Evolutionary conservation across 2,797 vertebrate species (phyloP).

Genomic region (Pangasius krempfi): DNA sequence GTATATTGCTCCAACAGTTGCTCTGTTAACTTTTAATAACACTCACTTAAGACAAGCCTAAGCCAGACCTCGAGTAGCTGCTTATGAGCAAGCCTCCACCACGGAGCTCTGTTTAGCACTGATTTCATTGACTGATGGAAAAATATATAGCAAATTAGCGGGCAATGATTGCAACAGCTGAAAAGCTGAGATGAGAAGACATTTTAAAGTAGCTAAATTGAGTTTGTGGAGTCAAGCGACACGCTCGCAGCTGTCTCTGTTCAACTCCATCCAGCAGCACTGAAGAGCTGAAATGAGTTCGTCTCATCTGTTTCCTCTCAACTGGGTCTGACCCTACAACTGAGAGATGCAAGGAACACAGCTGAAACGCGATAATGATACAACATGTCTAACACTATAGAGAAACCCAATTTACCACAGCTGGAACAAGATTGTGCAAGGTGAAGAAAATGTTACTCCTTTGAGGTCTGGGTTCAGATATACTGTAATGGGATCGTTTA

Average conservation of each 20-base stretch:
- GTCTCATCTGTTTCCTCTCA: constrained; percentile 34
- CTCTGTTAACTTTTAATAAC: not conserved
- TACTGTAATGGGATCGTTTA: constrained; percentile 30
- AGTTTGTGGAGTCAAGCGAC: not conserved
- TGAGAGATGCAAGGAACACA: constrained; percentile 16
- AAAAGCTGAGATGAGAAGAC: not conserved
- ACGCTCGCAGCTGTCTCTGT: constrained; percentile 24
- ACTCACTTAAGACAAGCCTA: not conserved
- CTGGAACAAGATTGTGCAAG: not conserved
- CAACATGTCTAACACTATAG: not conserved
- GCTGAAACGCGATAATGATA: constrained; percentile 31
- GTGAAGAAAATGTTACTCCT: constrained; percentile 24
- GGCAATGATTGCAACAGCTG: not conserved
- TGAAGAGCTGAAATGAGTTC: constrained; percentile 43
- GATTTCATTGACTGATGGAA: not conserved
- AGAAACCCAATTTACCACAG: constrained; percentile 22
- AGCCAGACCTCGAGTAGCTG: not conserved
- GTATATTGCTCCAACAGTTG: not conserved
- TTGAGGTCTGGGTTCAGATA: constrained; percentile 16
- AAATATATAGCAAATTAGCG: not conserved
- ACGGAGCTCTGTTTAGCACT: not conserved
- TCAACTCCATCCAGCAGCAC: constrained; percentile 2
- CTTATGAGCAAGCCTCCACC: not conserved
- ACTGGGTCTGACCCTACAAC: constrained; percentile 34
- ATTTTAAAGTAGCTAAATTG: constrained; percentile 25